Conservation (phyloP, 2,888 invertebrate species). For the Acrobasis suavella region DNA sequence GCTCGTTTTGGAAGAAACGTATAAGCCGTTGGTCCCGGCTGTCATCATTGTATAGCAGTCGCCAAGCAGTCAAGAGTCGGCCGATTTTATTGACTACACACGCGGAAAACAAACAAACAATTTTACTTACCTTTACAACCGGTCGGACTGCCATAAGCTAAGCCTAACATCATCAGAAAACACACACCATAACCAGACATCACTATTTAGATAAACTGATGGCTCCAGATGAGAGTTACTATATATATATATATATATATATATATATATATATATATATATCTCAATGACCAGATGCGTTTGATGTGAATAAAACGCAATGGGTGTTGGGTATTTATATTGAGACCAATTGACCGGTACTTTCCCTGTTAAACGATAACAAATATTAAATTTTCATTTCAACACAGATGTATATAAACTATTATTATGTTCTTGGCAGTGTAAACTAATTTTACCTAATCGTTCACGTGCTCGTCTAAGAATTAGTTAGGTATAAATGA, state of each 20-base stretch:
- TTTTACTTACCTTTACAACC: background rate
- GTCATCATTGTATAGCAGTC: too few relatives aligned
- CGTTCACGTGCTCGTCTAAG: too few relatives aligned
- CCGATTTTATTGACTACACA: too few relatives aligned
- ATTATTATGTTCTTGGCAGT: background rate
- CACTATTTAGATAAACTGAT: background rate
- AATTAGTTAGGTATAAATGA: too few relatives aligned
- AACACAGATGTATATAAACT: background rate
- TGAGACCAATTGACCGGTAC: constrained; percentile 4
- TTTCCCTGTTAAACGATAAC: constrained; percentile 15
- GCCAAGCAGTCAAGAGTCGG: too few relatives aligned
- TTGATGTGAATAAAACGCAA: background rate
- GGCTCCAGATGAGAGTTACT: background rate
- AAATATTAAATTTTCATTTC: background rate
- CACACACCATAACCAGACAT: background rate
- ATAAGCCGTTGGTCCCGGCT: too few relatives aligned
- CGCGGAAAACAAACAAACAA: background rate
- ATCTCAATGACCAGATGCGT: background rate
- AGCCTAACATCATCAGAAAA: background rate
- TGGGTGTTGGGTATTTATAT: constrained; percentile 11
- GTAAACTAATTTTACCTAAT: too few relatives aligned
- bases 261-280: too few relatives aligned
- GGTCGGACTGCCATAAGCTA: background rate
- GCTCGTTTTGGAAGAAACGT: too few relatives aligned
- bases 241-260: too few relatives aligned